Evolutionary conservation across 2,797 vertebrate species (phyloP).

Genomic region (Myotis vivesi): DNA sequence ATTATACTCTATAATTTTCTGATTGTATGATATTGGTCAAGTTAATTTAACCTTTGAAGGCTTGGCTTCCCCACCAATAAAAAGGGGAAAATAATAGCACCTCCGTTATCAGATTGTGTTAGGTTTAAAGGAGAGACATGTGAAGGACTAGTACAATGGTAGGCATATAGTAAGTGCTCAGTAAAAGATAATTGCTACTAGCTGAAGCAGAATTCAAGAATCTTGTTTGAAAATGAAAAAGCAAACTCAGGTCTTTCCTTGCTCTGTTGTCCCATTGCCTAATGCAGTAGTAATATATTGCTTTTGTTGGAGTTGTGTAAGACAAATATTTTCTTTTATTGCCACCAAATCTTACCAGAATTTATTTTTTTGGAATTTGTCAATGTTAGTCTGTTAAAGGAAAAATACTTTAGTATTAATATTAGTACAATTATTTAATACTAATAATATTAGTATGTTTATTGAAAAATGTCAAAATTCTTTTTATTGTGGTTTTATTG

Average conservation of each 20-base stretch:
- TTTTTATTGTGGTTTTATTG: slow-evolving; percentile 17
- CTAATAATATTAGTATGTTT: neutral
- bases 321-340: neutral
- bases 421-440: neutral
- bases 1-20: slow-evolving; percentile 4
- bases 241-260: neutral
- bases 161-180: neutral
- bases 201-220: neutral
- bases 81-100: neutral
- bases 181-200: neutral
- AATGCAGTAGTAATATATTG: neutral
- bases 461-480: neutral
- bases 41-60: slow-evolving; percentile 13
- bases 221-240: slow-evolving; percentile 42
- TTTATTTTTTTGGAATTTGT: slow-evolving; percentile 31
- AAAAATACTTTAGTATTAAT: neutral
- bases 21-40: slow-evolving; percentile 9
- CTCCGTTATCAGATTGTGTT: neutral
- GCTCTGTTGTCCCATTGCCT: neutral
- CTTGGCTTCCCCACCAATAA: neutral
- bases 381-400: neutral
- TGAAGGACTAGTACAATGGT: neutral
- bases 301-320: neutral
- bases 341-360: neutral
- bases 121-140: neutral